Conservation (phyloP, 2,113 vertebrate genomes). For the Ia io region DNA sequence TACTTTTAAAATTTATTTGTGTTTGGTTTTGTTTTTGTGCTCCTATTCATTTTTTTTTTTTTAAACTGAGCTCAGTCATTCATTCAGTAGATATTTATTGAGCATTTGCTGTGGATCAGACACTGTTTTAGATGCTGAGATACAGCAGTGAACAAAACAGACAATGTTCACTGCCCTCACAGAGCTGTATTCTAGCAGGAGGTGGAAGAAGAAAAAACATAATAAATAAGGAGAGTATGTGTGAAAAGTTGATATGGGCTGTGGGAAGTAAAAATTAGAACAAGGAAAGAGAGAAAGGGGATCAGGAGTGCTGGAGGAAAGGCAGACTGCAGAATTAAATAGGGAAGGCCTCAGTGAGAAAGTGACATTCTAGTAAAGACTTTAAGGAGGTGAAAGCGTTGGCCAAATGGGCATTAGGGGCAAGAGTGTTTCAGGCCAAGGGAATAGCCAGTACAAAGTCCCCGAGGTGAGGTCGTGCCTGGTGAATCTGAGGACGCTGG, state of each 20-base stretch:
- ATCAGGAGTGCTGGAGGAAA: neutral
- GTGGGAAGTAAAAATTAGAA: neutral
- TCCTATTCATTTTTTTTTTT: neutral
- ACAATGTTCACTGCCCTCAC: neutral
- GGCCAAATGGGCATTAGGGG: neutral
- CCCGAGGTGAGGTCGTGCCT: neutral
- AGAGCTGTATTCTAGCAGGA: neutral
- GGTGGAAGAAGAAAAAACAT: neutral
- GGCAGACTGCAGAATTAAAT: neutral
- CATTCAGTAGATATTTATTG: neutral
- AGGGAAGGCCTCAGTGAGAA: neutral
- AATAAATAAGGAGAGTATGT: neutral
- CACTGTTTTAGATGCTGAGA: neutral
- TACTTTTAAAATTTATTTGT: neutral
- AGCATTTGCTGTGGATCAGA: neutral
- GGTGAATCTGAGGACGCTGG: neutral
- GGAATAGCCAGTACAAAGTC: neutral
- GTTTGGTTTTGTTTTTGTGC: neutral
- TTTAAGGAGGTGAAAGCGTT: neutral
- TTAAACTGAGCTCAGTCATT: neutral
- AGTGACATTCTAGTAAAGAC: neutral
- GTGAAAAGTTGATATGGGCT: neutral
- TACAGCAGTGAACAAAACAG: neutral
- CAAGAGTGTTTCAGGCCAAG: neutral
- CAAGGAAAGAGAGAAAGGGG: neutral